A percentile compares a stretch with the other conserved stretches of the same genome.
phyloP scores from a whole-genome alignment of 2,888 invertebrate species.

The Orthonychiurus folsomi region DNA sequence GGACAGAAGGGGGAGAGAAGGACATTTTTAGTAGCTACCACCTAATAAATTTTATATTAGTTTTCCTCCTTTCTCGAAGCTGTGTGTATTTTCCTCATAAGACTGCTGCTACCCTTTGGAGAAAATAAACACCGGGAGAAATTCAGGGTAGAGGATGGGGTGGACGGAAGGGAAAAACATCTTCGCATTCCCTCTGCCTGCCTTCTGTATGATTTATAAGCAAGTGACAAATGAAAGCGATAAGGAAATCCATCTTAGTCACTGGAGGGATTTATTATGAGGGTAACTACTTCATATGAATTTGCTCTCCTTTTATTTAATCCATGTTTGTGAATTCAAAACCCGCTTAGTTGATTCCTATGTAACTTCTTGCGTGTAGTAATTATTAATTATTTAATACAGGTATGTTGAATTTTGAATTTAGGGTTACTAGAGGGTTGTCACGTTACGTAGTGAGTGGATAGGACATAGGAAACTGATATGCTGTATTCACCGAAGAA shows the following conservation, averaged over 20 bases:
- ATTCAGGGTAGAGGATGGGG: background rate
- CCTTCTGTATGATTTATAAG: background rate
- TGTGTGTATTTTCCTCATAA: background rate
- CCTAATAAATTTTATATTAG: constrained; percentile 1
- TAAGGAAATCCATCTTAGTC: background rate
- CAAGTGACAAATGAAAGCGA: background rate
- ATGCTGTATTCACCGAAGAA: too few species aligned
- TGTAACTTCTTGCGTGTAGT: too few species aligned
- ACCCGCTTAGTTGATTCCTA: too few species aligned
- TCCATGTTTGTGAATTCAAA: background rate
- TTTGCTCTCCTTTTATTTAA: background rate
- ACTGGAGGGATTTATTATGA: background rate
- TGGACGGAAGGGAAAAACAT: background rate
- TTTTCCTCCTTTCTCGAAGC: background rate
- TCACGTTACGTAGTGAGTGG: too few species aligned
- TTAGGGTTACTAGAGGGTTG: too few species aligned
- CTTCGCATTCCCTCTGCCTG: background rate
- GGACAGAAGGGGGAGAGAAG: background rate
- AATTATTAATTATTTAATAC: too few species aligned
- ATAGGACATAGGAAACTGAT: too few species aligned
- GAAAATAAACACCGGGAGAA: background rate
- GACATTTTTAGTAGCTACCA: background rate
- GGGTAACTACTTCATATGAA: background rate
- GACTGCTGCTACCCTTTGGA: background rate
- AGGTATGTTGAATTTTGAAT: too few species aligned